Evolutionary conservation across 2,113 vertebrate species (phyloP).

Genomic region (Sylvilagus bachmani): DNA sequence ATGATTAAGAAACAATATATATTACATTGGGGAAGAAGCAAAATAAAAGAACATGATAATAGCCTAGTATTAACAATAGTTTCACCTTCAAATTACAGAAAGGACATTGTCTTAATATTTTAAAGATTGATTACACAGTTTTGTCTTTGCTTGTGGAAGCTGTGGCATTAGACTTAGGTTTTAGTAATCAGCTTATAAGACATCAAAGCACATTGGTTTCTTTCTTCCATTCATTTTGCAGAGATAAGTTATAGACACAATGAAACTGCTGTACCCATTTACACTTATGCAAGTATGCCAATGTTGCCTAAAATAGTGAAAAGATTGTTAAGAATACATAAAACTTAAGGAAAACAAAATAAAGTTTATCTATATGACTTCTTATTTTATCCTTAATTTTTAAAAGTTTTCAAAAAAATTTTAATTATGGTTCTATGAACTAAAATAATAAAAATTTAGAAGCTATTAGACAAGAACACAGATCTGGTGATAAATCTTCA

Average conservation of each 20-base stretch:
- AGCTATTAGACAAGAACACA: not conserved
- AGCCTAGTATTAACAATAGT: not conserved
- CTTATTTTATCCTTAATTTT: not conserved
- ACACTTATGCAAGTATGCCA: not conserved
- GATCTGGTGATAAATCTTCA: not conserved
- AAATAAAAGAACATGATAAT: not conserved
- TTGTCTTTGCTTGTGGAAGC: not conserved
- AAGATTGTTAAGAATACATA: not conserved
- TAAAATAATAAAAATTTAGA: slow-evolving; percentile 21
- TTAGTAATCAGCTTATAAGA: not conserved
- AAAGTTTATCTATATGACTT: not conserved
- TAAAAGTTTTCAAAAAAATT: not conserved
- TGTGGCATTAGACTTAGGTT: not conserved
- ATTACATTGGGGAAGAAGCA: slow-evolving; percentile 24
- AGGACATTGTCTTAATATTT: not conserved
- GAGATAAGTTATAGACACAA: not conserved
- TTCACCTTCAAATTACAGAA: not conserved
- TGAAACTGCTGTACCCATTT: not conserved
- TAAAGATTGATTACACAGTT: not conserved
- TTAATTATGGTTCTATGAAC: not conserved
- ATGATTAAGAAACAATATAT: slow-evolving; percentile 1
- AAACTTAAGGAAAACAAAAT: not conserved
- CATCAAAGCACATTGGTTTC: not conserved
- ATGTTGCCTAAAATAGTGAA: not conserved
- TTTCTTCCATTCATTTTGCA: not conserved